phyloP scores from a whole-genome alignment of 2,797 vertebrate species.

The Catostomus latipinnis region DNA sequence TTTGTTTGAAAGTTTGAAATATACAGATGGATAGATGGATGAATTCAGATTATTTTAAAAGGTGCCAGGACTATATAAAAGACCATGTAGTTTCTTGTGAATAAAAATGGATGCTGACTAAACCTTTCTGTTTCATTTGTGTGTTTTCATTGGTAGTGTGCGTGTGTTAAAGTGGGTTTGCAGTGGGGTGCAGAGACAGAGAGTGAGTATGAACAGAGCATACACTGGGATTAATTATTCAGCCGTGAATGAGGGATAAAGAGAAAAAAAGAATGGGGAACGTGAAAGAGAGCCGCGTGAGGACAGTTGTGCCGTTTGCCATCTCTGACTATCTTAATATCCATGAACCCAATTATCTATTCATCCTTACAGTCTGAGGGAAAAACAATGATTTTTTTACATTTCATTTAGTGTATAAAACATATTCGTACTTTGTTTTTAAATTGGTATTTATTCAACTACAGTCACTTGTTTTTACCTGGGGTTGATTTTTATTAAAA shows the following conservation, averaged over 20 bases:
- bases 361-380: not conserved
- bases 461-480: too few relatives aligned
- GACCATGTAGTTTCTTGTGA: not conserved
- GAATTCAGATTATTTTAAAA: not conserved
- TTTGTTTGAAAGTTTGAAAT: not conserved
- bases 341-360: not conserved
- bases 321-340: not conserved
- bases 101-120: not conserved
- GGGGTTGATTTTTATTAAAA: too few relatives aligned
- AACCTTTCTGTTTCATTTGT: conserved; percentile 16
- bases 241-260: conserved; percentile 48
- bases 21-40: not conserved
- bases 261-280: conserved; percentile 43
- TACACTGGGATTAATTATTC: conserved; percentile 45
- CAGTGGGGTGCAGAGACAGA: conserved; percentile 2
- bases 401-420: not conserved
- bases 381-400: not conserved
- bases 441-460: too few relatives aligned
- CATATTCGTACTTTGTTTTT: not conserved
- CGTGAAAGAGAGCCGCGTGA: not conserved
- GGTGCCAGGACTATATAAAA: conserved; percentile 16
- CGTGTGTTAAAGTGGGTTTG: conserved; percentile 27
- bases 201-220: conserved; percentile 53
- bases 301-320: conserved; percentile 17
- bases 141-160: conserved; percentile 23